Evolutionary conservation across 2,888 invertebrate species (phyloP).

Genomic region (Seira musarum): DNA sequence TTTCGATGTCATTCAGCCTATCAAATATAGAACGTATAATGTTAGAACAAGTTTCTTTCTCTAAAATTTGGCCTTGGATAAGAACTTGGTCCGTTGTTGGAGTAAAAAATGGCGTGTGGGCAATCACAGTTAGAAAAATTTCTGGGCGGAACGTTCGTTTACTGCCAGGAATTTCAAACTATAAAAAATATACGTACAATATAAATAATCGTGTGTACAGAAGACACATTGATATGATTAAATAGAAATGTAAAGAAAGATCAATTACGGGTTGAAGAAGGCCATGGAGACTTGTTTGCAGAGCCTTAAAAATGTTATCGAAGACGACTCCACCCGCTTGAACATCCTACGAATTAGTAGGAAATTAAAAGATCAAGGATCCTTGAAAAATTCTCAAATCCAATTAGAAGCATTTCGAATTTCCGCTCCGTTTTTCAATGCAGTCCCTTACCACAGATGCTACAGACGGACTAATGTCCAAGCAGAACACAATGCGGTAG

Average conservation of each 20-base stretch:
- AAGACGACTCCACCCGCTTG: conserved; percentile 78
- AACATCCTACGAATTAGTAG: conserved; percentile 73
- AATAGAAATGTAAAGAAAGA: too few relatives aligned
- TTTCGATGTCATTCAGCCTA: conserved; percentile 64
- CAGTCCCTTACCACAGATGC: conserved; percentile 78
- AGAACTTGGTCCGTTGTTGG: conserved; percentile 79
- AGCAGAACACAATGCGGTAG: conserved; percentile 82
- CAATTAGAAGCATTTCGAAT: too few relatives aligned
- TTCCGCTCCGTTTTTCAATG: too few relatives aligned
- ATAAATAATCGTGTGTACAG: conserved; percentile 8
- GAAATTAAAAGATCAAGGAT: not conserved
- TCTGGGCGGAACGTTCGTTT: conserved; percentile 78
- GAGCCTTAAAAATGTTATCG: conserved; percentile 77
- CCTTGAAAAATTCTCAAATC: not conserved
- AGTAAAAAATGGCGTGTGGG: conserved; percentile 82
- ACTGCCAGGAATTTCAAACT: conserved; percentile 82
- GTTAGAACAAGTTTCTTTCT: conserved; percentile 43
- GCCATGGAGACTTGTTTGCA: conserved; percentile 76
- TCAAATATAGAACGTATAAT: conserved; percentile 61
- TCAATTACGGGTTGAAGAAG: conserved; percentile 76
- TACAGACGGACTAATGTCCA: conserved; percentile 85
- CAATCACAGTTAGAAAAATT: conserved; percentile 83
- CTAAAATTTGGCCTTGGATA: conserved; percentile 64
- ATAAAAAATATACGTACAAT: conserved; percentile 18
- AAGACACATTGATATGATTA: too few relatives aligned